These are phyloP conservation scores for Chrysaora quinquecirrha DNA, from an alignment of 30 jellyfish, hydroid and myxozoan genomes.

Conservation along the genomic window DNA sequence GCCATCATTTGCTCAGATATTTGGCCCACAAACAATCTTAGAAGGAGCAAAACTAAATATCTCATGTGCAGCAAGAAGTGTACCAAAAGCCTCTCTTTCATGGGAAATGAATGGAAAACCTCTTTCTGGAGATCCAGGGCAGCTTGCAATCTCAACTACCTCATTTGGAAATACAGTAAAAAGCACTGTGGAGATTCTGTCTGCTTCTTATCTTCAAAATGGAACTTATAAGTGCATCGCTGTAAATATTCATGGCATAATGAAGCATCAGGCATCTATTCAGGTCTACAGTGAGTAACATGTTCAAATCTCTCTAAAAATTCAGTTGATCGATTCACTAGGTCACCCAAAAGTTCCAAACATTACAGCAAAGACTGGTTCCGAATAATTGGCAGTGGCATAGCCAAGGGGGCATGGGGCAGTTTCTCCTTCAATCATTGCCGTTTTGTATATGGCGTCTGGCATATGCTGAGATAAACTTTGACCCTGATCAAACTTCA, in stretches of 20 bases:
- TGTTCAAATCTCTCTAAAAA: too few species aligned
- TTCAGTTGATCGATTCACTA: too few species aligned
- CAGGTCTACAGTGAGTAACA: slow-evolving; percentile 51
- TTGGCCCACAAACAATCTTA: slow-evolving; percentile 20
- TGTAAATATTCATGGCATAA: slow-evolving; percentile 35
- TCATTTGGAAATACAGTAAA: background rate
- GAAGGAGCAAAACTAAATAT: slow-evolving; percentile 23
- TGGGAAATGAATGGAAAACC: slow-evolving; percentile 34
- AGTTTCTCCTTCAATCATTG: too few species aligned
- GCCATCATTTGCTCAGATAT: slow-evolving; percentile 29
- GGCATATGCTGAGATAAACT: too few species aligned
- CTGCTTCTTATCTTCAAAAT: slow-evolving; percentile 46
- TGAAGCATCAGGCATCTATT: slow-evolving; percentile 35
- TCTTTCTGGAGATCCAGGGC: slow-evolving; percentile 9
- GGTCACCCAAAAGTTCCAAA: too few species aligned
- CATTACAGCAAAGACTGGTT: too few species aligned
- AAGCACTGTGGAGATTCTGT: slow-evolving; percentile 8
- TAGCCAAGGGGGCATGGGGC: too few species aligned
- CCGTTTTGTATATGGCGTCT: too few species aligned
- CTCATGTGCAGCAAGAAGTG: slow-evolving; percentile 42
- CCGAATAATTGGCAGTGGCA: too few species aligned
- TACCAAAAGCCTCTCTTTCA: slow-evolving; percentile 19
- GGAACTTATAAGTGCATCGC: slow-evolving; percentile 61
- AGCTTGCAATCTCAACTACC: background rate
- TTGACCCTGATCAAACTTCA: too few species aligned